These are phyloP conservation scores for Campoplex capitator DNA, from an alignment of 2,888 invertebrate genomes.

Conservation along the genomic window DNA sequence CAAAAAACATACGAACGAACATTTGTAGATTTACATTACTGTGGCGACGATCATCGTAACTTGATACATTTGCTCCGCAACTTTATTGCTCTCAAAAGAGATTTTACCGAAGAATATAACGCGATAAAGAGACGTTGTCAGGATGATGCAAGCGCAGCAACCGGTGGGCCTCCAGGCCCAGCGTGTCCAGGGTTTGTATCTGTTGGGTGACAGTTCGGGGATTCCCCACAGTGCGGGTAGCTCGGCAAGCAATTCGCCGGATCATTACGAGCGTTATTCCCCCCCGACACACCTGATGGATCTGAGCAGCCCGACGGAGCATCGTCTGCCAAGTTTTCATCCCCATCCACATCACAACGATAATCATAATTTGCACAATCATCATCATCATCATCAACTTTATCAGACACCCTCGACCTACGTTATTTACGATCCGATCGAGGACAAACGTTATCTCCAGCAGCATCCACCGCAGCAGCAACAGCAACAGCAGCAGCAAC, in stretches of 20 bases:
- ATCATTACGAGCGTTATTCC: slow-evolving; percentile 78
- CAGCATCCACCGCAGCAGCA: slow-evolving; percentile 59
- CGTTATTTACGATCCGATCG: slow-evolving; percentile 74
- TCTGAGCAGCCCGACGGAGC: slow-evolving; percentile 77
- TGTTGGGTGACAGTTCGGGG: slow-evolving; percentile 78
- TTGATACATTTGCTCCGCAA: neutral
- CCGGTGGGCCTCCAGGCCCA: slow-evolving; percentile 73
- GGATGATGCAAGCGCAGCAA: slow-evolving; percentile 77
- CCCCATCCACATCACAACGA: slow-evolving; percentile 67
- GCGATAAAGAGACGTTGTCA: neutral
- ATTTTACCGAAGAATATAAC: neutral
- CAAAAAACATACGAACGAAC: neutral
- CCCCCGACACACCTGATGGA: slow-evolving; percentile 80
- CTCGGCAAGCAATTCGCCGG: slow-evolving; percentile 81
- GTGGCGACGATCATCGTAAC: neutral
- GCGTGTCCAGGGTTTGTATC: slow-evolving; percentile 73
- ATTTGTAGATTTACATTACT: neutral
- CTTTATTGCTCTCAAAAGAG: neutral
- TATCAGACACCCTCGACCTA: slow-evolving; percentile 67
- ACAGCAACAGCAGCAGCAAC: slow-evolving; percentile 63
- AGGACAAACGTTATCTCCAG: slow-evolving; percentile 73
- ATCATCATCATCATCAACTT: slow-evolving; percentile 56
- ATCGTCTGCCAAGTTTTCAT: slow-evolving; percentile 72
- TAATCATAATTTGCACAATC: slow-evolving; percentile 66
- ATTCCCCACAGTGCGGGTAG: slow-evolving; percentile 80